These are phyloP conservation scores for Nesidiocoris tenuis DNA, from an alignment of 2,888 invertebrate genomes.

Conservation along the genomic window DNA sequence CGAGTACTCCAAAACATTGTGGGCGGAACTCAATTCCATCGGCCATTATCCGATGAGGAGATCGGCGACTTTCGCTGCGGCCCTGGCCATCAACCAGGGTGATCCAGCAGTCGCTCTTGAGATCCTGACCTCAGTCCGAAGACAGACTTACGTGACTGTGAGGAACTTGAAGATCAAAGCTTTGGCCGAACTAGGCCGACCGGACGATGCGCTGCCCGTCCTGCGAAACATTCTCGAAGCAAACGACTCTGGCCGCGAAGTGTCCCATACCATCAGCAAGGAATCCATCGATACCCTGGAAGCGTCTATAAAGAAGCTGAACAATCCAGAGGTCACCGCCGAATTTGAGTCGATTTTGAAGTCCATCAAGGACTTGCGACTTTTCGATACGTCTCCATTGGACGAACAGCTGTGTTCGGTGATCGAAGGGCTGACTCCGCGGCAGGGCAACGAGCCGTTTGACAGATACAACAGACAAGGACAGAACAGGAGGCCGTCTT, in stretches of 20 bases:
- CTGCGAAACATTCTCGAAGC: constrained; percentile 61
- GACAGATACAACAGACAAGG: neutral
- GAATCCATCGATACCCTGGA: constrained; percentile 55
- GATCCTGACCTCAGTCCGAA: constrained; percentile 60
- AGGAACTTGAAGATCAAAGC: constrained; percentile 57
- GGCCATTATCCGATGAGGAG: constrained; percentile 64
- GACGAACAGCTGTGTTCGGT: constrained; percentile 18
- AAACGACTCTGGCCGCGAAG: constrained; percentile 60
- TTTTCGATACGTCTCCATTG: neutral
- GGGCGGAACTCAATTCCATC: constrained; percentile 61
- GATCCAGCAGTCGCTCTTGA: constrained; percentile 68
- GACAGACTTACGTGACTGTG: constrained; percentile 65
- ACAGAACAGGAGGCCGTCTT: neutral
- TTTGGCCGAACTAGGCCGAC: constrained; percentile 62
- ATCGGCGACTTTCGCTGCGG: constrained; percentile 64
- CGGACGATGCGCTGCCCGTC: constrained; percentile 65
- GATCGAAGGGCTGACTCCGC: constrained; percentile 1
- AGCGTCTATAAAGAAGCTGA: constrained; percentile 57
- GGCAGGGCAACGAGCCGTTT: neutral
- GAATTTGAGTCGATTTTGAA: constrained; percentile 62
- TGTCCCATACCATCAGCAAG: constrained; percentile 50
- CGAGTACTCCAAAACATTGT: constrained; percentile 63
- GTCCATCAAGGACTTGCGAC: constrained; percentile 1
- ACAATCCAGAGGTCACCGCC: constrained; percentile 59
- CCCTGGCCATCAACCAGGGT: constrained; percentile 67